Conservation (phyloP, 2,113 vertebrate genomes). For the Lichenostomus cassidix region DNA sequence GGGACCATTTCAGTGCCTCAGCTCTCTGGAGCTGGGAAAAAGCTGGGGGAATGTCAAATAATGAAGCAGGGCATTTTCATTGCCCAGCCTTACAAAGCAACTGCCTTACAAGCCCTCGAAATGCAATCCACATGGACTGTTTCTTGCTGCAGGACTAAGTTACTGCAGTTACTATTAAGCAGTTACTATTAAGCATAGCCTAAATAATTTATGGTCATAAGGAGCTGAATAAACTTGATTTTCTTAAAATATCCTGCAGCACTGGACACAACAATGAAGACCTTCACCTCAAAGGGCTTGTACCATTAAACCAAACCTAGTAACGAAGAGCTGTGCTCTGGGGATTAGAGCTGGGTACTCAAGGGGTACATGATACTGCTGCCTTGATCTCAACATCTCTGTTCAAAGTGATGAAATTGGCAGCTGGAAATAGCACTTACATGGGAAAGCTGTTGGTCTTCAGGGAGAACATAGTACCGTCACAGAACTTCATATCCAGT, state of each 20-base stretch:
- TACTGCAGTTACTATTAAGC: background rate
- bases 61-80: background rate
- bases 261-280: background rate
- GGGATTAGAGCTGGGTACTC: background rate
- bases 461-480: background rate
- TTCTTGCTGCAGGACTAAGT: background rate
- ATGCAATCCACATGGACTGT: background rate
- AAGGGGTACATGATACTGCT: background rate
- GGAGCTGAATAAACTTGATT: background rate
- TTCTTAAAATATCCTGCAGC: background rate
- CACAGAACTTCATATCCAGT: background rate
- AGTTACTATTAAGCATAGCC: background rate
- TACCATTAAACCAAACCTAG: background rate
- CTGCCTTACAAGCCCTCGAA: background rate
- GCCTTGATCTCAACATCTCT: background rate
- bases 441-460: background rate
- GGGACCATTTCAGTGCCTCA: background rate
- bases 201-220: background rate
- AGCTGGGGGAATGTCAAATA: background rate
- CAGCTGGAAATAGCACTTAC: background rate
- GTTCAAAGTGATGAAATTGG: background rate
- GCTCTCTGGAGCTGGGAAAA: background rate
- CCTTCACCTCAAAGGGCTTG: background rate
- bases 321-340: background rate
- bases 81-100: background rate